Evolutionary conservation across 2,113 vertebrate species (phyloP), one percentile per base, ranked within the genome.

Genomic region (Thymallus thymallus): DNA sequence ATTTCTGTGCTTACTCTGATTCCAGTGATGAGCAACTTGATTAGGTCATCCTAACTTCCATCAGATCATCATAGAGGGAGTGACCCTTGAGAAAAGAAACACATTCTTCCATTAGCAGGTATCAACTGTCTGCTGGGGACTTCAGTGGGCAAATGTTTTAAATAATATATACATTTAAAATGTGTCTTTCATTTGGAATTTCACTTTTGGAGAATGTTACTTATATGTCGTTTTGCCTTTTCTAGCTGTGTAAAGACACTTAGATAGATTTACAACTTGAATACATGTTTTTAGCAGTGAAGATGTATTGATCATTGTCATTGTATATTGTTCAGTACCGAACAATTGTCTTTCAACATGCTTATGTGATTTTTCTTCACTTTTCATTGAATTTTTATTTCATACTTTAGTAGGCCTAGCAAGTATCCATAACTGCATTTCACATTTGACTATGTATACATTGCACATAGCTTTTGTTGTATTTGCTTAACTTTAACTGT

Each of bases 1-100:
- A 18, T 41, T 41, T 51, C 48, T 51, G 5, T 74, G 4, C 26
- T 66, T 29, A 55, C 62, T 68, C 46, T 16, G 0, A 10, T 79
- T 87, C 0, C 82, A 94, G 92, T 80, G 76, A 68, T 91, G 75
- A 92, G 90, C 77, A 87, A 89, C 82, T 84, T 94, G 65, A 87
- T 92, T 61, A 84, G 56, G 66, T 78, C 78, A 41, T 89, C 7
- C 10, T 88, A 81, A 83, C 72, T 78, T 22, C 41, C 14, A 9
- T 45, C 30, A 51, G 71, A 62, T 24, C 45, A 6, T 10, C 46
- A 32, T 51, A 16, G 45, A 30, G 22, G 18, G 26, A 46, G 22
- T 29, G 26, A 56, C 32, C 48, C 69, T 63, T 16, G 5, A 16
- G 48, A 14, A 5, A 51, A 51, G 35, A 18, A 51, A 20, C 51